phyloP scores from a whole-genome alignment of 2,888 invertebrate species.

The Phalera bucephala region DNA sequence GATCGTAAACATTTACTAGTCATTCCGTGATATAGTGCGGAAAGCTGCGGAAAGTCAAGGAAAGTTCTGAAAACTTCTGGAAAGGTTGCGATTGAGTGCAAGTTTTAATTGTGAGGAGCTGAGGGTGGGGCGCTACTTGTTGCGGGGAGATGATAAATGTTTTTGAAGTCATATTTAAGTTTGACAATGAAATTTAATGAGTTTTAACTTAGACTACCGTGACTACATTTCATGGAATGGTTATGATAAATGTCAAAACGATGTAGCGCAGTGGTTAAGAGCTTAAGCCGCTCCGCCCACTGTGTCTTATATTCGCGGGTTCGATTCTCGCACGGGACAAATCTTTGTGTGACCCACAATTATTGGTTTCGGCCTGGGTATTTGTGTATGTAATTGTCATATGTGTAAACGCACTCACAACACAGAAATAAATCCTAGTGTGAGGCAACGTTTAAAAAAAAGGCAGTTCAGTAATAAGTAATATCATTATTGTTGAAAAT shows the following conservation, averaged over 20 bases:
- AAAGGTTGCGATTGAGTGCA: conserved; percentile 32
- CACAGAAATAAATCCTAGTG: no score
- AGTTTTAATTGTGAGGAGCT: conserved; percentile 45
- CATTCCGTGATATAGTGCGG: conserved; percentile 4
- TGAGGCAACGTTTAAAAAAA: no score
- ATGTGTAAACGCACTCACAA: no score
- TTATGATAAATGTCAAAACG: neutral
- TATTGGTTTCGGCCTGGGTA: no score
- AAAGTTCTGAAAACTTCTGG: conserved; percentile 27
- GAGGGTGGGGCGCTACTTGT: conserved; percentile 6
- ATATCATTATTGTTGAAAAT: no score
- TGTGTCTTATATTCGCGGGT: no score
- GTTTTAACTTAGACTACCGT: neutral
- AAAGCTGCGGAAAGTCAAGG: conserved; percentile 24
- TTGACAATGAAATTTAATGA: neutral
- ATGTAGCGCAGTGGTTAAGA: no score
- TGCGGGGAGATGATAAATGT: conserved; percentile 10
- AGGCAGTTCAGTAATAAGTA: no score
- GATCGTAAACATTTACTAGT: conserved; percentile 25
- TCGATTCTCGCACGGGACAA: no score
- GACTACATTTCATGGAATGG: neutral
- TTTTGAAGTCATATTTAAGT: conserved; percentile 9
- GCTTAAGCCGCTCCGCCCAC: no score
- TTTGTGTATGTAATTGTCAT: no score
- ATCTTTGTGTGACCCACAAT: no score